These are phyloP conservation scores for Lepidochitona cinerea DNA, from an alignment of 2,888 invertebrate species.

Conservation along the genomic window DNA sequence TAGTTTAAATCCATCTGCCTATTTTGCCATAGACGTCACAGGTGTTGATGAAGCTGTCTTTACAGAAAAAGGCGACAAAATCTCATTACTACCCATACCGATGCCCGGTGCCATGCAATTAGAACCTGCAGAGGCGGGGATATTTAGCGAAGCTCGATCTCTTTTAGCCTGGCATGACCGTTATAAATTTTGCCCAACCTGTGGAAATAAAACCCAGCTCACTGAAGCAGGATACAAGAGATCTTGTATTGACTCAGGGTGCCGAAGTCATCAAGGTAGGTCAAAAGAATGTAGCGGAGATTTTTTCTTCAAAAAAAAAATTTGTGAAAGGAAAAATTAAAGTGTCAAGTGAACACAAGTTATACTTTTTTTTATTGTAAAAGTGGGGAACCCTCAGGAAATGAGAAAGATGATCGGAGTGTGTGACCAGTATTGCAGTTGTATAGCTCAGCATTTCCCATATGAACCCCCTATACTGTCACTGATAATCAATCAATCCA, in stretches of 20 bases:
- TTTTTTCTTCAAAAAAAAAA: too few species aligned
- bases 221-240: conserved; percentile 67
- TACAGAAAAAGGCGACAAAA: conserved; percentile 31
- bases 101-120: conserved; percentile 51
- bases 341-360: too few species aligned
- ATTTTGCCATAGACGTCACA: conserved; percentile 63
- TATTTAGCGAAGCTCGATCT: conserved; percentile 68
- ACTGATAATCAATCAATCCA: too few species aligned
- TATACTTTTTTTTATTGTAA: too few species aligned
- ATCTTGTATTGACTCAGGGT: conserved; percentile 54
- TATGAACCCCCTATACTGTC: too few species aligned
- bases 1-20: conserved; percentile 40
- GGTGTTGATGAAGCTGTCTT: conserved; percentile 37
- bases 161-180: conserved; percentile 71
- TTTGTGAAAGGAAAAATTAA: too few species aligned
- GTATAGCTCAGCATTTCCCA: too few species aligned
- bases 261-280: conserved; percentile 62
- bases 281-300: neutral
- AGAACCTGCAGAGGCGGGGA: conserved; percentile 57
- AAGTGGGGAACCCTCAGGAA: too few species aligned
- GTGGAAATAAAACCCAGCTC: conserved; percentile 63
- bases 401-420: too few species aligned
- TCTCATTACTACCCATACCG: conserved; percentile 34
- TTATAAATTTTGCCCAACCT: conserved; percentile 71
- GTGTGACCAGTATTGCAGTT: too few species aligned